Percentiles rank a stretch among this genome's conserved stretches.
phyloP scores from a whole-genome alignment of 30 jellyfish, hydroid and myxozoan genomes.

The Pelagia noctiluca region DNA sequence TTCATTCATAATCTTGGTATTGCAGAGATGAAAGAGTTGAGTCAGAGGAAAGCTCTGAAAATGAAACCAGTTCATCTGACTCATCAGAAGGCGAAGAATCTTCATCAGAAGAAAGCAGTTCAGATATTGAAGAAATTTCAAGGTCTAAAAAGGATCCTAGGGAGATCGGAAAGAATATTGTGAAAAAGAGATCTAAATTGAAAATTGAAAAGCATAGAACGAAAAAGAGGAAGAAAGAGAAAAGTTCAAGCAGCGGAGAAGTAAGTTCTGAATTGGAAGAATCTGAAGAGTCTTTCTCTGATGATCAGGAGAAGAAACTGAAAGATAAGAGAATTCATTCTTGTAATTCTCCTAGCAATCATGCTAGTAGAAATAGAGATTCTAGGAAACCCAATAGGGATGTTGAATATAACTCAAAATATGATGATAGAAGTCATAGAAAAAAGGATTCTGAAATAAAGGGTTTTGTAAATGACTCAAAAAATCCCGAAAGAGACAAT shows the following conservation, averaged over 20 bases:
- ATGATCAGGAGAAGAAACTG: too few relatives aligned
- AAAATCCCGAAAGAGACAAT: too few relatives aligned
- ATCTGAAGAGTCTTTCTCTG: too few relatives aligned
- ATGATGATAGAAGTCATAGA: not conserved
- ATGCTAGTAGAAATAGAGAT: too few relatives aligned
- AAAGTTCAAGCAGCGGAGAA: slow-evolving; percentile 3
- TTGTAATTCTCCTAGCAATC: too few relatives aligned
- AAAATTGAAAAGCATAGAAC: slow-evolving; percentile 6
- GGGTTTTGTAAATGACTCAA: not conserved
- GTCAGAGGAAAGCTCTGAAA: not conserved
- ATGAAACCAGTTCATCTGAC: not conserved
- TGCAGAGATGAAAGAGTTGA: too few relatives aligned
- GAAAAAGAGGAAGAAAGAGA: slow-evolving; percentile 15
- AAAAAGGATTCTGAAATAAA: not conserved
- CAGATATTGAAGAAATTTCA: not conserved
- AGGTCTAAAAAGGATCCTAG: not conserved
- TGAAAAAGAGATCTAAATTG: not conserved
- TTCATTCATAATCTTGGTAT: not conserved
- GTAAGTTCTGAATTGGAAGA: too few relatives aligned
- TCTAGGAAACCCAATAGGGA: too few relatives aligned
- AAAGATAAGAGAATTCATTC: too few relatives aligned
- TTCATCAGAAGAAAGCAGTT: not conserved
- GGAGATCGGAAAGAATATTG: not conserved
- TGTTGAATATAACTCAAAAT: too few relatives aligned
- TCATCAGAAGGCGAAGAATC: not conserved